Evolutionary conservation across 2,888 invertebrate species (phyloP).

Genomic region (Eupithecia pulchellata): DNA sequence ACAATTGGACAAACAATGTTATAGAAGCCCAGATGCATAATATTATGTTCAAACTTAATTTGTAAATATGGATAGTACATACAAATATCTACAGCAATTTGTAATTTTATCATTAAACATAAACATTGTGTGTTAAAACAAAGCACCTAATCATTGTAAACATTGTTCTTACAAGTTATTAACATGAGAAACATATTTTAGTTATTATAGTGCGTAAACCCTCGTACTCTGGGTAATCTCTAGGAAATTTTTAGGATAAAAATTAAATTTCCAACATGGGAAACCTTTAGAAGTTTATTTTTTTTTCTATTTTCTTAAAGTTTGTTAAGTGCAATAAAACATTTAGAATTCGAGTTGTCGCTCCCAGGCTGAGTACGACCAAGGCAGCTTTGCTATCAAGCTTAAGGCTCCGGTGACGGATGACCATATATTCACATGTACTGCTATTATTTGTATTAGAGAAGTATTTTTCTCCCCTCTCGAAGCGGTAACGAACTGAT

Average conservation of each 20-base stretch:
- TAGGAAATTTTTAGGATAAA: no score
- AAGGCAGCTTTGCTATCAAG: not conserved
- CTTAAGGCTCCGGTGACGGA: no score
- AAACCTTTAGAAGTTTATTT: not conserved
- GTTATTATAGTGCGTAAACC: no score
- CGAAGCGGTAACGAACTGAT: no score
- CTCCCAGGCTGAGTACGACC: not conserved
- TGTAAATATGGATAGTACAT: not conserved
- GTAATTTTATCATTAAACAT: not conserved
- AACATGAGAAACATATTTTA: not conserved
- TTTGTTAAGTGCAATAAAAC: not conserved
- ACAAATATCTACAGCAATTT: not conserved
- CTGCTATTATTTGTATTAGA: no score
- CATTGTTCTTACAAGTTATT: not conserved
- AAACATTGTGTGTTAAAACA: not conserved
- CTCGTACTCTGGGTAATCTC: no score
- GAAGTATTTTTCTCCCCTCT: no score
- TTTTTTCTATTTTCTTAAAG: no score
- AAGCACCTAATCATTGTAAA: not conserved
- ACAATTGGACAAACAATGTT: not conserved
- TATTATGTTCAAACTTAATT: not conserved
- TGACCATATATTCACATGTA: no score
- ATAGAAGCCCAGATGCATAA: not conserved
- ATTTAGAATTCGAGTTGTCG: not conserved
- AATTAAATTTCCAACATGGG: not conserved